Evolutionary conservation across 2,888 invertebrate species (phyloP), one percentile per base, ranked within the genome.

Genomic region (Sisyra terminalis): DNA sequence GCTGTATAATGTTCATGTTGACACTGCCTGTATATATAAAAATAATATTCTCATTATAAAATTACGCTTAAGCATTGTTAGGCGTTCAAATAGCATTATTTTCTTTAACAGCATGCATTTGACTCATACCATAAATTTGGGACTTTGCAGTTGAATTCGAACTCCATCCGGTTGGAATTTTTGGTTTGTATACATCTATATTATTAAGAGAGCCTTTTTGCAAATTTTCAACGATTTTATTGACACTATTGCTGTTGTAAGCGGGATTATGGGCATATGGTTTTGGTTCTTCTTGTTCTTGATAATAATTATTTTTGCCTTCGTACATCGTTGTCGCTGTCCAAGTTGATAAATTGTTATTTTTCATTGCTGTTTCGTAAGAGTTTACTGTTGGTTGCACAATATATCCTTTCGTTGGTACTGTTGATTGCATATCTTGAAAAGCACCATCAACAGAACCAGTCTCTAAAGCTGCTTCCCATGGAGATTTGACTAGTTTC

Each of bases 391-490:
- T 56, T 11, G 62, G 60, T 34, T 57, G 57, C 13, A 62, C 61
- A 34, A 42, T 35, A 40, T 11, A 11, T 11, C 15, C 14, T 4
- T 10, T 15, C 17, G 60, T 59, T 3, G 46, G 42, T 29, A 56
- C 53, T 8, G 53, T 29, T 14, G 34, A 34, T 47, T 48, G 46
- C 15, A 53, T 47, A 42, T 71, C 70, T 48, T 73, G 64, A 55
- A 80, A 80, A n/a, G 80, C 80, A 3, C 69, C 63, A 44, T 78
- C 78, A 2, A 78, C 77, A 9, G 73, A 71, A n/a, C 79, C 78
- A 14, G 76, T 73, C 55, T 76, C 71, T 29, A 78, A 56, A n/a
- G 79, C 78, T 2, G 78, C 77, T 51, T 78, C 75, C 78, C 79
- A 78, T 1, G 80, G 80, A 1, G 76, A 72, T 55, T 75, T 73